These are phyloP conservation scores for Ophioninae sp. DNA, from an alignment of 2,888 invertebrate species.

Conservation along the genomic window DNA sequence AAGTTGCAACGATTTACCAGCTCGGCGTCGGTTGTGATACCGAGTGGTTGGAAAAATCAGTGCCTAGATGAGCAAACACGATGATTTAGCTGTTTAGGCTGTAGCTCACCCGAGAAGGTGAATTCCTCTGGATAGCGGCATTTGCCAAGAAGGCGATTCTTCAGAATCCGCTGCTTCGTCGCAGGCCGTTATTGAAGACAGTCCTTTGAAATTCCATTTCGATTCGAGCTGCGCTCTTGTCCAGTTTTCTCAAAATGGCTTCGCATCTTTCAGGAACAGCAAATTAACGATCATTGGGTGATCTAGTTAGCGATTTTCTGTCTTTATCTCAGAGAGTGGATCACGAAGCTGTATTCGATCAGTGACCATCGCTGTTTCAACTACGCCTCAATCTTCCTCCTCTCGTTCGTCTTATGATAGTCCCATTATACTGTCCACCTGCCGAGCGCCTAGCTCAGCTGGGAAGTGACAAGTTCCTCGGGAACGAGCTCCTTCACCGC, in stretches of 20 bases:
- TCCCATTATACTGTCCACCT: constrained; percentile 40
- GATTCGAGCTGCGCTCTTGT: background rate
- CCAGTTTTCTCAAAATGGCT: background rate
- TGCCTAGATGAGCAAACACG: no score
- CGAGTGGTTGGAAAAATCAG: no score
- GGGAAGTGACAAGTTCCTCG: constrained; percentile 53
- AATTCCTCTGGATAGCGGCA: no score
- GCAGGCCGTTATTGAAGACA: background rate
- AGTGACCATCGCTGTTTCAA: background rate
- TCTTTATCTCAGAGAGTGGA: background rate
- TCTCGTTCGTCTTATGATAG: constrained; percentile 20
- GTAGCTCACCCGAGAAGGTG: no score
- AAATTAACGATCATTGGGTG: background rate
- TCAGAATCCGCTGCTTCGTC: background rate
- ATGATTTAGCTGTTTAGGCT: no score
- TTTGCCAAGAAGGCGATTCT: no score
- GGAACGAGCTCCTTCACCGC: constrained; percentile 26
- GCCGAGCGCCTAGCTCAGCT: constrained; percentile 27
- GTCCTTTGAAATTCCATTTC: background rate
- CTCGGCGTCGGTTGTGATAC: no score
- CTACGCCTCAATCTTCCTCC: constrained; percentile 10
- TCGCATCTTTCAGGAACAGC: background rate
- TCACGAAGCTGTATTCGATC: background rate
- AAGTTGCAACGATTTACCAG: no score
- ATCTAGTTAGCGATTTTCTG: background rate